phyloP scores from a whole-genome alignment of 37 sponge, comb jelly and placozoan genomes.

The Halisarca cf. caerulea region DNA sequence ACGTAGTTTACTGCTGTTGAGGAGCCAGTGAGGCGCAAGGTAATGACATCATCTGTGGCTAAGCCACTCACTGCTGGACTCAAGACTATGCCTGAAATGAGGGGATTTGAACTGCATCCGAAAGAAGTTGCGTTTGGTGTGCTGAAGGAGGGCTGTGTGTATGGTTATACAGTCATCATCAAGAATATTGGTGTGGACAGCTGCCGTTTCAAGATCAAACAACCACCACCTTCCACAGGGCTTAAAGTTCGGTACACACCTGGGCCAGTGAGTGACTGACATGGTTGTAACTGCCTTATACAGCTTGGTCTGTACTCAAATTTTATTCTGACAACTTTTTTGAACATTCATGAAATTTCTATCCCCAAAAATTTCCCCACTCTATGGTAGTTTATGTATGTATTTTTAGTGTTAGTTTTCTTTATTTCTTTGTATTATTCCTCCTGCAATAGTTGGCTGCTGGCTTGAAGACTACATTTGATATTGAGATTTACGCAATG shows the following conservation, averaged over 20 bases:
- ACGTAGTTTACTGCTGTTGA: conserved; percentile 53
- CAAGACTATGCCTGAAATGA: conserved; percentile 38
- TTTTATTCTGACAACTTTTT: neutral
- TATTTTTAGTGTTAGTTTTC: neutral
- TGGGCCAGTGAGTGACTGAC: conserved; percentile 66
- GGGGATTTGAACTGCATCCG: conserved; percentile 79
- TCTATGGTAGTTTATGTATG: too few relatives aligned
- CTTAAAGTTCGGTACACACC: conserved; percentile 71
- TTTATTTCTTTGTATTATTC: neutral
- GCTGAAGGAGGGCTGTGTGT: conserved; percentile 71
- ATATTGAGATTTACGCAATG: conserved; percentile 82
- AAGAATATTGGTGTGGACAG: conserved; percentile 84
- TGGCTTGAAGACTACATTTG: conserved; percentile 76
- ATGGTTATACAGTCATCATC: conserved; percentile 57
- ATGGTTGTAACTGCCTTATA: neutral
- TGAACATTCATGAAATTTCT: neutral
- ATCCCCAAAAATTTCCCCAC: too few relatives aligned
- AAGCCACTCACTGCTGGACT: conserved; percentile 9
- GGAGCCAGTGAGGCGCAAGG: conserved; percentile 77
- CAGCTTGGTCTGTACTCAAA: neutral
- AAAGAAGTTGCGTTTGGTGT: conserved; percentile 82
- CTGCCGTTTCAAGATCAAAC: conserved; percentile 86
- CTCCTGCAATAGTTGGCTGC: conserved; percentile 95
- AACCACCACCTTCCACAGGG: conserved; percentile 86
- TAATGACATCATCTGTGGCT: conserved; percentile 64